Evolutionary conservation across 2,888 invertebrate species (phyloP), one percentile per base, ranked within the genome.

Genomic region (Perizoma flavofasciatum): DNA sequence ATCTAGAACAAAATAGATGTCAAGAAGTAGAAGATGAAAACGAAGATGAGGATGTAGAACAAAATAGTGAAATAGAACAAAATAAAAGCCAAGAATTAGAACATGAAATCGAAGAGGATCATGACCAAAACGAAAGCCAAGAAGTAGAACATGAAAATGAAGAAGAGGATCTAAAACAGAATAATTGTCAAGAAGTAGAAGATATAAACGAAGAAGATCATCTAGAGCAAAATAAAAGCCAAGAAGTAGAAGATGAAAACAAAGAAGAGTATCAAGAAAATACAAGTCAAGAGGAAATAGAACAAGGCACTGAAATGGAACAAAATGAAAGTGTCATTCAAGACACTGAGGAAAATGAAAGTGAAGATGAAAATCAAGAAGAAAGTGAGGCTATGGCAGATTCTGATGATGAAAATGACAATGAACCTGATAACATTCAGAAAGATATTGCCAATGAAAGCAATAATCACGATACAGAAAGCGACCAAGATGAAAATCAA

Each of bases 341-440:
- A n/a, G 46, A 59, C 46, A 59, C 60, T 49, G 57, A 59, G 10
- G 46, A 59, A n/a, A 57, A 62, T 46, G 59, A 63, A 53, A 55
- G 39, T 47, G 63, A 69, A 51, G 64, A 39, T 47, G 67, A 69
- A 35, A 62, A 66, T 10, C 63, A 67, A 43, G 39, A 60, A 32
- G 39, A 65, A 60, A 55, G 64, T 33, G 59, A 61, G 5, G 43
- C 53, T 41, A 43, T 35, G 8, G 54, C 67, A 9, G 50, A 61
- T 46, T 43, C 59, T 35, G 56, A 66, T 5, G 60, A 65, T 41
- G 59, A 65, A n/a, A 55, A 65, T 40, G 68, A 52, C 33, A n/a
- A 41, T 37, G 45, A 67, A 64, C 63, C 64, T 43, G 52, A 73
- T 35, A 54, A 67, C 11, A 58, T 50, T 60, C 60, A 59, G 11